Conservation (phyloP, 2,888 invertebrate species). For the Octonoba sinensis region DNA sequence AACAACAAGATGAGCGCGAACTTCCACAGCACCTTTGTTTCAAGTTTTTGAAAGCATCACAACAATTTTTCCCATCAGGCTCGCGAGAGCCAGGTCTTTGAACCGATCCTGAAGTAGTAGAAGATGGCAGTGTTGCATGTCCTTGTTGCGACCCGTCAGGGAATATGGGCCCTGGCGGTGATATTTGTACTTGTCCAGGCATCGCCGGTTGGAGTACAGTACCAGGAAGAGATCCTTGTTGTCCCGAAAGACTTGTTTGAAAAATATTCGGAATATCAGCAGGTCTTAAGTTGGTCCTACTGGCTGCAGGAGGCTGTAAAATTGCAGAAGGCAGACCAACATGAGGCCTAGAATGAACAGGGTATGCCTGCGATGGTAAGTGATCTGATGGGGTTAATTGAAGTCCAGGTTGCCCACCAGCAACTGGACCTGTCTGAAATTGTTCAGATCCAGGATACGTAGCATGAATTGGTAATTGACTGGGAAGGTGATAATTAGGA, state of each 20-base stretch:
- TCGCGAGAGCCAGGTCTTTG: slow-evolving; percentile 21
- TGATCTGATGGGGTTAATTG: neutral
- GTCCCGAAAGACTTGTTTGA: neutral
- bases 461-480: neutral
- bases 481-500: neutral
- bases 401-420: too few relatives aligned
- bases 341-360: neutral
- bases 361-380: neutral
- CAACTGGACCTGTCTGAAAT: too few relatives aligned
- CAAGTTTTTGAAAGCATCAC: slow-evolving; percentile 36
- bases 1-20: slow-evolving; percentile 19
- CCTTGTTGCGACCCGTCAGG: neutral
- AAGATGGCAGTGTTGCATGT: neutral
- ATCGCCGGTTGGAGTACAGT: neutral
- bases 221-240: neutral
- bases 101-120: neutral
- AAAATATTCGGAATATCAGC: neutral
- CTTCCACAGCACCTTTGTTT: slow-evolving; percentile 37
- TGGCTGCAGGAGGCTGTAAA: too few relatives aligned
- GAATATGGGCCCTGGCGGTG: neutral
- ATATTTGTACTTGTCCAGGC: slow-evolving; percentile 2
- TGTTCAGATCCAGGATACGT: neutral
- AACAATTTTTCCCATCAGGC: slow-evolving; percentile 37
- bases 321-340: too few relatives aligned
- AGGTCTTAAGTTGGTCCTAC: too few relatives aligned